Evolutionary conservation across 2,888 invertebrate genomes (phyloP).

Genomic region (Oxycera nigricornis): DNA sequence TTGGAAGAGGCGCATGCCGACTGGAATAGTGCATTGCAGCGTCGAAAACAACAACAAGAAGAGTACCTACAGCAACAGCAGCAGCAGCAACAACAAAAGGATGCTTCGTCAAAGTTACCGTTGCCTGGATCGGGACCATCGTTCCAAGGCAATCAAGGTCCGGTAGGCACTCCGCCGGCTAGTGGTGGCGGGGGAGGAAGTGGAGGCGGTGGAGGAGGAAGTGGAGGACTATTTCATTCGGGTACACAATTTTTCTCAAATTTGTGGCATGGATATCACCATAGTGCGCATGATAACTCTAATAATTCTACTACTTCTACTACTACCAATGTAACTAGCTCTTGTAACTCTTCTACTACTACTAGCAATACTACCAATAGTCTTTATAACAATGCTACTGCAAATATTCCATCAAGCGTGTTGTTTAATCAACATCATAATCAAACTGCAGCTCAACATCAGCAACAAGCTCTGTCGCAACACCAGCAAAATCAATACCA

Average conservation of each 20-base stretch:
- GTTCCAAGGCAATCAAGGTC: not conserved
- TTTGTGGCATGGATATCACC: constrained; percentile 65
- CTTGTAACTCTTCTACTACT: constrained; percentile 39
- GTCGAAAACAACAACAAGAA: constrained; percentile 52
- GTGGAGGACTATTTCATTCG: constrained; percentile 59
- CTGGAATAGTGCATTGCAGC: constrained; percentile 54
- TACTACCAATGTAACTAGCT: constrained; percentile 31
- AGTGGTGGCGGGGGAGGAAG: constrained; percentile 58
- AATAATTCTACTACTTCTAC: constrained; percentile 35
- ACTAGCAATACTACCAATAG: constrained; percentile 34
- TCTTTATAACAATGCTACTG: constrained; percentile 41
- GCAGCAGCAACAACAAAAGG: constrained; percentile 5
- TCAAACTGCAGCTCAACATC: constrained; percentile 57
- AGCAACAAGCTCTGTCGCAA: no score
- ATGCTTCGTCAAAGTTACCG: not conserved
- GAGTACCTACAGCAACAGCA: constrained; percentile 52
- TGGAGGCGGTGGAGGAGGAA: constrained; percentile 53
- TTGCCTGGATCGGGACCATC: constrained; percentile 15
- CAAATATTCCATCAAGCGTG: constrained; percentile 50
- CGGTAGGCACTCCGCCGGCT: constrained; percentile 53
- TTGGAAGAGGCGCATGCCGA: constrained; percentile 54
- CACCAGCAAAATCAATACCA: constrained; percentile 62
- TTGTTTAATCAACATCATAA: constrained; percentile 35
- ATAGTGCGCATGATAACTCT: constrained; percentile 43
- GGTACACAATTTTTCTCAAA: constrained; percentile 71